phyloP scores from a whole-genome alignment of 2,797 vertebrate genomes.

The Xiphorhynchus erythropygius region DNA sequence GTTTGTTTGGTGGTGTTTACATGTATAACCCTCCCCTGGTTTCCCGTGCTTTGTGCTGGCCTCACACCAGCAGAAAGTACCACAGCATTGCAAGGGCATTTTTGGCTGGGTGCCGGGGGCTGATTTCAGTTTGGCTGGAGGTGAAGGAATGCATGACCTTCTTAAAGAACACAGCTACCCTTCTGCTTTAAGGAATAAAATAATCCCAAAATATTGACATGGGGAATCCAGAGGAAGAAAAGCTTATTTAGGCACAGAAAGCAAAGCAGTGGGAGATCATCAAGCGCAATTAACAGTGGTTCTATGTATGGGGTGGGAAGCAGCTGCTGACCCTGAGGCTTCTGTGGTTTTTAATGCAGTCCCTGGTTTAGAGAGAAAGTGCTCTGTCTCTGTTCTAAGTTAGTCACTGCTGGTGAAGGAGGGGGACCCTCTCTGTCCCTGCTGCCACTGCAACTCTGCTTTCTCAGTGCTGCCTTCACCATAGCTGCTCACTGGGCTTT shows the following conservation, averaged over 20 bases:
- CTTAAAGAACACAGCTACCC: neutral
- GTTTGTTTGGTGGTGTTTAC: neutral
- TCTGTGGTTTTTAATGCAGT: neutral
- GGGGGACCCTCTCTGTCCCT: rapidly evolving
- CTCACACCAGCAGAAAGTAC: neutral
- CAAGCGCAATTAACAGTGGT: neutral
- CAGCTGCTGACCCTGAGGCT: neutral
- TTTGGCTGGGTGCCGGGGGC: neutral
- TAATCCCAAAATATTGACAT: neutral
- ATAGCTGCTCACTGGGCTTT: neutral
- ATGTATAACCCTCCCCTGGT: rapidly evolving
- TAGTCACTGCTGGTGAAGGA: neutral
- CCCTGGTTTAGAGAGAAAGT: neutral
- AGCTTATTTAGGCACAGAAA: neutral
- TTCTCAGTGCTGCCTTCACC: neutral
- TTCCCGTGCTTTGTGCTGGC: neutral
- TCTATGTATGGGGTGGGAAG: neutral
- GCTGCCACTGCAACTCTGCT: neutral
- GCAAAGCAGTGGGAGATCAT: neutral
- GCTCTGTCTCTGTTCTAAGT: neutral
- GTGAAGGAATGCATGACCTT: neutral
- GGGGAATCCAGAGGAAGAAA: neutral
- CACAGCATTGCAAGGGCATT: neutral
- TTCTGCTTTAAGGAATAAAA: neutral
- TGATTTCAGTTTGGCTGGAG: neutral